Evolutionary conservation across 2,888 invertebrate species (phyloP).

Genomic region (Synergus gifuensis): DNA sequence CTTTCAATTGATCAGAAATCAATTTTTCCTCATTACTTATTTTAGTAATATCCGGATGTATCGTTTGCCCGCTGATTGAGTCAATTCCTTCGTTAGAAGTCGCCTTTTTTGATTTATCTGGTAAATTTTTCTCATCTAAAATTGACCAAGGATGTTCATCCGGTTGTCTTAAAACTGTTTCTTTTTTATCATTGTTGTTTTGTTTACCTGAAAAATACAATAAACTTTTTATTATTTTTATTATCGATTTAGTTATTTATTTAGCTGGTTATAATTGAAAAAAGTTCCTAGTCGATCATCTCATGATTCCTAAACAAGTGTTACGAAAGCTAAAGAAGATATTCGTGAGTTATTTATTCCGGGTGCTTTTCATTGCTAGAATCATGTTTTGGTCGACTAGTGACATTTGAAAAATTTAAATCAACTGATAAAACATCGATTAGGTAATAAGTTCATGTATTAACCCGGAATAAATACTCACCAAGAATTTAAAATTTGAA

Average conservation of each 20-base stretch:
- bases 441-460: neutral
- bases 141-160: conserved; percentile 18
- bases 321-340: neutral
- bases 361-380: neutral
- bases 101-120: conserved; percentile 10
- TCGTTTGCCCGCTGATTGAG: conserved; percentile 15
- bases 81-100: neutral
- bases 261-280: neutral
- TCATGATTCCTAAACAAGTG: neutral
- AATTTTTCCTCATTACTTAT: neutral
- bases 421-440: neutral
- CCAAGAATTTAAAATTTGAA: conserved; percentile 49
- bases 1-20: neutral
- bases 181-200: neutral
- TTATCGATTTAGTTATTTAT: neutral
- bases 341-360: conserved; percentile 19
- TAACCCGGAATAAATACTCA: conserved; percentile 59
- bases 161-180: neutral
- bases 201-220: neutral
- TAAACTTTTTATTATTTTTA: neutral
- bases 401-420: neutral
- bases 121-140: neutral
- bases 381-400: conserved; percentile 9
- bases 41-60: conserved; percentile 19
- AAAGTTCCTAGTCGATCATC: neutral